A percentile compares a stretch with the other conserved stretches of the same genome.
Conservation (phyloP, 2,888 invertebrate genomes). For the Achlya flavicornis region DNA sequence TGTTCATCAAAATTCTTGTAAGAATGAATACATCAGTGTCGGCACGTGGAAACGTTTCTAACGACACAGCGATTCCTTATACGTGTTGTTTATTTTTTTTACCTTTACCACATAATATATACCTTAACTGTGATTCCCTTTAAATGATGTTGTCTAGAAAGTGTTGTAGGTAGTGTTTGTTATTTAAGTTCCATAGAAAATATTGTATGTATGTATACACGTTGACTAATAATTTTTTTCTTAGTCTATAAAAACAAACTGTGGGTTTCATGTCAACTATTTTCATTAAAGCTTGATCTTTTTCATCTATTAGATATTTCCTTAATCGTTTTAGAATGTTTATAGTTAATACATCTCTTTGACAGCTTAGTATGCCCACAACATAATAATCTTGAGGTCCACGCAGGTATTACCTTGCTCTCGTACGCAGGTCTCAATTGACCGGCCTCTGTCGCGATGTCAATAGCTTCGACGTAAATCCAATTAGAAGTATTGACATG, state of each 20-base stretch:
- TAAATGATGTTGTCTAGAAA: not conserved
- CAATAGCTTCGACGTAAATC: slow-evolving; percentile 40
- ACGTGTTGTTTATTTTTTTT: slow-evolving; percentile 37
- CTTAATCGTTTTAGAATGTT: too few relatives aligned
- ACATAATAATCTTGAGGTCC: not conserved
- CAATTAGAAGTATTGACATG: slow-evolving; percentile 50
- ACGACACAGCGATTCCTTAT: slow-evolving; percentile 33
- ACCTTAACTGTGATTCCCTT: not conserved
- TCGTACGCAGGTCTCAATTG: not conserved
- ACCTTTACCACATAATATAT: not conserved
- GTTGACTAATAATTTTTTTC: too few relatives aligned
- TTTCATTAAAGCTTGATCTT: too few relatives aligned
- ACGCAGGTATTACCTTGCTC: not conserved
- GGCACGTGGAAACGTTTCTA: slow-evolving; percentile 29
- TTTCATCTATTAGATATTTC: too few relatives aligned
- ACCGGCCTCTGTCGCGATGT: slow-evolving; percentile 20
- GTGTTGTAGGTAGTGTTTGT: not conserved
- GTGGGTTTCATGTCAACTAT: too few relatives aligned
- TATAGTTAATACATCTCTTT: too few relatives aligned
- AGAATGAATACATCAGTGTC: slow-evolving; percentile 23
- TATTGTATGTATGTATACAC: too few relatives aligned
- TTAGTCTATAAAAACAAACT: too few relatives aligned
- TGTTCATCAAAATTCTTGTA: slow-evolving; percentile 25
- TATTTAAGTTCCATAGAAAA: not conserved
- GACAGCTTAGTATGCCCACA: not conserved